Evolutionary conservation across 1,140 invertebrate species (phyloP), one percentile per base, ranked within the genome.

Genomic region (Hetaerina americana): DNA sequence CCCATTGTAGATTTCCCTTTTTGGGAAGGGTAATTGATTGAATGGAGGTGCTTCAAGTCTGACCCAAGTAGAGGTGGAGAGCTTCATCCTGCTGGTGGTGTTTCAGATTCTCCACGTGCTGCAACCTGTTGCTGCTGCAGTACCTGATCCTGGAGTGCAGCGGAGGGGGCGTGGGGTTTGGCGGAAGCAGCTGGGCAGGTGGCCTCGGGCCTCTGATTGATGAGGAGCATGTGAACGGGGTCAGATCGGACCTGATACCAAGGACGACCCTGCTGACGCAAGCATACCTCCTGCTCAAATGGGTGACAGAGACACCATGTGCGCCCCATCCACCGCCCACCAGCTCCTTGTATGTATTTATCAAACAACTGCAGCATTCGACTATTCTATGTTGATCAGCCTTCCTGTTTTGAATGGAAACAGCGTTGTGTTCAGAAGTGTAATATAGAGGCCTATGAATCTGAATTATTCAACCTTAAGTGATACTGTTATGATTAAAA

Each of bases 261-360:
- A 81, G 83, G 72, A 91, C 89, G 40, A 86, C 87, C 26, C 85
- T 88, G 22, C 85, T 92, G 69, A 86, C 90, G 71, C 88, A 92
- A 78, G 89, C 91, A 6, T 95, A 94, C 80, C 89, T 88, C 73
- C 86, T 89, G 6, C 84, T 95, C 49, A 84, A 88, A 29, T 95
- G 93, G 92, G 84, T 92, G 57, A 86, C 87, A 6, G 84, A 86
- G 74, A 85, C 85, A 8, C 83, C 86, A 0, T 84, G 86, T 26
- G 82, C 84, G 27, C 76, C 82, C n/a, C 79, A 80, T 57, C 80
- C 81, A 10, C 77, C 81, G 0, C 40, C 40, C 22, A 81, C 83
- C 70, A 82, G 81, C 69, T 78, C 85, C 26, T 74, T 87, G 84
- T 87, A 83, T 82, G 82, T 76, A 66, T 27, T 26, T n/a, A 57